phyloP scores from a whole-genome alignment of 2,113 vertebrate species.

The Ursus arctos region DNA sequence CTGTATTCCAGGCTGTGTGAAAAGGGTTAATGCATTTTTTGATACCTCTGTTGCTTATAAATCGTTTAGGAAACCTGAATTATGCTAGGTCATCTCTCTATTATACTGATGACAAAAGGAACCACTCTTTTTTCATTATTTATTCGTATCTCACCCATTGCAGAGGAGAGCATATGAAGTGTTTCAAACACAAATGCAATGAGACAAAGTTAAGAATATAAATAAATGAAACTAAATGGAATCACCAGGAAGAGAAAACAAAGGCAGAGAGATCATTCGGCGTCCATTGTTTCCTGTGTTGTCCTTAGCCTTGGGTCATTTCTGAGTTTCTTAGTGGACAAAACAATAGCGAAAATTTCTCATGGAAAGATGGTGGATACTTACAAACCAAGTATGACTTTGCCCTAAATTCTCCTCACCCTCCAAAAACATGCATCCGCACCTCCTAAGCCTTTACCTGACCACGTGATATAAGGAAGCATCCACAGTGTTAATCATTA shows the following conservation, averaged over 20 bases:
- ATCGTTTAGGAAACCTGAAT: constrained; percentile 45
- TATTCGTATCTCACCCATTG: constrained; percentile 19
- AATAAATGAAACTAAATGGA: neutral
- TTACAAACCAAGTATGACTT: neutral
- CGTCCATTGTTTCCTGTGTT: neutral
- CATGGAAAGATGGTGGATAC: neutral
- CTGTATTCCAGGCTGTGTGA: neutral
- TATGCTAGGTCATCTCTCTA: neutral
- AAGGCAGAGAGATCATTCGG: neutral
- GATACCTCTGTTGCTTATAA: neutral
- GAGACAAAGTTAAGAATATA: neutral
- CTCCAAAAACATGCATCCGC: neutral
- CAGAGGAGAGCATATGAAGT: neutral
- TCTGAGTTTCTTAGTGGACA: neutral
- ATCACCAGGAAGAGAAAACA: neutral
- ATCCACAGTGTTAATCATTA: neutral
- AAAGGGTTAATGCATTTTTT: constrained; percentile 2
- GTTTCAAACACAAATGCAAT: neutral
- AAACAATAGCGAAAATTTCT: neutral
- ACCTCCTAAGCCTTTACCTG: neutral
- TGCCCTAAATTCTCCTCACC: neutral
- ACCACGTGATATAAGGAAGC: neutral
- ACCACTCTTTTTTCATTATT: neutral
- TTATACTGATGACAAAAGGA: neutral
- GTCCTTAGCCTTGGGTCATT: neutral